Percentiles rank a stretch among this genome's conserved stretches.
Conservation (phyloP, 2,797 vertebrate species). For the Momotus momota region DNA sequence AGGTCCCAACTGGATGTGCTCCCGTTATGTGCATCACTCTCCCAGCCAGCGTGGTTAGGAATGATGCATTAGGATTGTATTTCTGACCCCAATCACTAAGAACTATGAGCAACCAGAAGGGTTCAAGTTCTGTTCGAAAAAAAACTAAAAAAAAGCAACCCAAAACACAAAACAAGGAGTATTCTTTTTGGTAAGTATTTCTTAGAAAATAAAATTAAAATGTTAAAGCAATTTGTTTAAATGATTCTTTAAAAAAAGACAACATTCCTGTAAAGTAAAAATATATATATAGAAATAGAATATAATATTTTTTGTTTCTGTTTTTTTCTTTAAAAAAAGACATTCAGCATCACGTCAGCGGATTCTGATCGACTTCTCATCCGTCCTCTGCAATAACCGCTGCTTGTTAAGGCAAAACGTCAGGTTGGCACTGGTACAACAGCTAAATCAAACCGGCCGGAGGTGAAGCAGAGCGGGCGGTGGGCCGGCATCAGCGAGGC, state of each 20-base stretch:
- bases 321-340: conserved; percentile 39
- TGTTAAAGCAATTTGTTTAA: conserved; percentile 68
- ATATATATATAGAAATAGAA: conserved; percentile 78
- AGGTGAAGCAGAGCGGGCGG: background rate
- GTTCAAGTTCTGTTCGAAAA: conserved; percentile 46
- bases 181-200: conserved; percentile 75
- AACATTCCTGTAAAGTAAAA: conserved; percentile 77
- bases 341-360: conserved; percentile 68
- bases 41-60: conserved; percentile 23
- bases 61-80: background rate
- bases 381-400: background rate
- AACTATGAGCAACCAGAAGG: conserved; percentile 23
- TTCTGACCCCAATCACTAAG: background rate
- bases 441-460: background rate
- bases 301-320: background rate
- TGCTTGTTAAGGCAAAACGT: conserved; percentile 78
- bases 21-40: background rate
- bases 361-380: conserved; percentile 20
- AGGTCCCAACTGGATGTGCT: conserved; percentile 48
- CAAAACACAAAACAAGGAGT: conserved; percentile 5
- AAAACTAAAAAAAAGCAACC: background rate
- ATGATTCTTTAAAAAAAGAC: conserved; percentile 56
- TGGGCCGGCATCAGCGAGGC: conserved; percentile 66
- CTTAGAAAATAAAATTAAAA: conserved; percentile 76
- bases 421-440: conserved; percentile 41